Evolutionary conservation across 2,888 invertebrate species (phyloP), one percentile per base, ranked within the genome.

Genomic region (Bombylius discolor): DNA sequence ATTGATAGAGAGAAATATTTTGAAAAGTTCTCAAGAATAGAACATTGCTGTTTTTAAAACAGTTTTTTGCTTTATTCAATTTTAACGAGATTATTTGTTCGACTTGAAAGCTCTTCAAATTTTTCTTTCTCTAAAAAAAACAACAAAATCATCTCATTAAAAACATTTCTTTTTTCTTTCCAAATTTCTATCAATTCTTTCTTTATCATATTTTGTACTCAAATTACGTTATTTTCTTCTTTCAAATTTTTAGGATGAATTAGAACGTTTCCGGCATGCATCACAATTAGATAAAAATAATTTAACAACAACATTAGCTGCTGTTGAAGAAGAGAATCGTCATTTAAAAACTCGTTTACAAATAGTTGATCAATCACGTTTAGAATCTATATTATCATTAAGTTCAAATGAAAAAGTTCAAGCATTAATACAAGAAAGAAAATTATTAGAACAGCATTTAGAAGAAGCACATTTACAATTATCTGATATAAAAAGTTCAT

Each of bases 401-500:
- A 68, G 60, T 48, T 60, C 65, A 1, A 78, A 79, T 57, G 82
- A 83, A 61, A 76, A 80, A 62, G 71, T 81, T 51, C 77, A 78
- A 61, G 77, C 78, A 46, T 66, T 81, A 3, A 72, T 78, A 62
- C 77, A 79, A n/a, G 84, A 85, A 65, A 74, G 83, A 53, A 80
- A 80, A 60, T 69, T 87, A 33, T 75, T 92, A 39, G 85, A 89
- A 61, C 81, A 88, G 59, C 84, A 88, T 64, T 72, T 93, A 57
- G 87, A 89, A 64, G 93, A 93, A 67, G 83, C 90, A 0, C 86
- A 91, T 68, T 79, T 91, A 67, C 92, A 93, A 70, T 75, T 93
- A 42, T 85, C 88, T 0, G 91, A 93, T 66, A 89, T 93, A 62
- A 93, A 94, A 70, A 88, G 89, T 1, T 88, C 89, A 0, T 93